These are phyloP conservation scores for Chroicocephalus ridibundus DNA, from an alignment of 2,113 vertebrate genomes.

Conservation along the genomic window DNA sequence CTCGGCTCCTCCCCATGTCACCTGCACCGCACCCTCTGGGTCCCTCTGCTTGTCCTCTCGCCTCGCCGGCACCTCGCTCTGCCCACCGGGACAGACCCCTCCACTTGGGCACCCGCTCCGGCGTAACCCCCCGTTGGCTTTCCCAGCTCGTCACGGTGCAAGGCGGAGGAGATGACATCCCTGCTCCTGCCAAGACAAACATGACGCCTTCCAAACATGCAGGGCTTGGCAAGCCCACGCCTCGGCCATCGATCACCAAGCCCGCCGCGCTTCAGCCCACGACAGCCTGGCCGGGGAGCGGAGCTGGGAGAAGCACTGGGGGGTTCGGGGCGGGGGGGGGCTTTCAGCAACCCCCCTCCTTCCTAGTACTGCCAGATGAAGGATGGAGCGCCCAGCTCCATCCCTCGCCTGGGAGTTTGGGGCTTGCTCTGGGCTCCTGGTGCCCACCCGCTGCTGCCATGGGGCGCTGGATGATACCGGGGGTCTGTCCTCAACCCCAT, in stretches of 20 bases:
- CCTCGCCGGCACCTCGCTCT: accelerated
- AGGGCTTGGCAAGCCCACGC: conserved; percentile 35
- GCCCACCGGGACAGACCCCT: not conserved
- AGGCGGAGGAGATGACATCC: conserved; percentile 55
- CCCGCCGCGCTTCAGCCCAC: not conserved
- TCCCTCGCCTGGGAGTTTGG: no score
- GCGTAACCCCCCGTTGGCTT: not conserved
- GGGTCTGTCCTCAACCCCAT: accelerated
- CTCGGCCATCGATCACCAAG: conserved; percentile 37
- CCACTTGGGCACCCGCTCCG: accelerated
- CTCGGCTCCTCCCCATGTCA: accelerated
- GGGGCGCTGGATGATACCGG: not conserved
- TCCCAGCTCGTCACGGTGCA: not conserved
- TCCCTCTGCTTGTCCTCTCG: accelerated
- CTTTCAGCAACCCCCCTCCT: no score
- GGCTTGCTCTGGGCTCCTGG: not conserved
- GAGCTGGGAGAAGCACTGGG: not conserved
- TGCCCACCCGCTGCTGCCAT: accelerated
- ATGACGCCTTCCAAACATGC: conserved; percentile 41
- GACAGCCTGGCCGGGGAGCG: not conserved
- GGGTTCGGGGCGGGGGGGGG: accelerated
- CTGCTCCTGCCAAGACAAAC: conserved; percentile 57
- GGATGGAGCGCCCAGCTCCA: not conserved
- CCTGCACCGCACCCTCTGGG: accelerated
- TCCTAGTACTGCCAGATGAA: not conserved